Evolutionary conservation across 1,140 invertebrate species (phyloP).

Genomic region (Dermatophagoides farinae): DNA sequence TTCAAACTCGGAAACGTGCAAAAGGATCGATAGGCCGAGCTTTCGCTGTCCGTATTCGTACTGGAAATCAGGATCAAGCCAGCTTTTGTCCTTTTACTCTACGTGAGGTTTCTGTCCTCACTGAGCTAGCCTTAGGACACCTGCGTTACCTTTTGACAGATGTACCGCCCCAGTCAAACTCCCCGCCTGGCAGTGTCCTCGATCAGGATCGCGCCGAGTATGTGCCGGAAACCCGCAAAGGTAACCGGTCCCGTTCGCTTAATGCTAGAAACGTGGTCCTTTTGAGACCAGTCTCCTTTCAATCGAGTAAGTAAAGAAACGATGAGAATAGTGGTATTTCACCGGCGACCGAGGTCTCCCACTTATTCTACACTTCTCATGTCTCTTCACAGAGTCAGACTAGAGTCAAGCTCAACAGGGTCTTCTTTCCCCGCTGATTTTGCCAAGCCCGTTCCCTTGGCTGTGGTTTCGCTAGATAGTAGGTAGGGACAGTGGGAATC

Average conservation of each 20-base stretch:
- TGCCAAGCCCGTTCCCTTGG: too few species aligned
- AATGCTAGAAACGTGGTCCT: too few species aligned
- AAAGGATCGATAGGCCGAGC: conserved; percentile 32
- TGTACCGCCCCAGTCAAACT: conserved; percentile 68
- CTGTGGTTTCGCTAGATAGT: too few species aligned
- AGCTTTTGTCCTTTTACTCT: conserved; percentile 64
- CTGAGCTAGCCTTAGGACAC: conserved; percentile 63
- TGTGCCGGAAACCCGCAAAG: conserved; percentile 16
- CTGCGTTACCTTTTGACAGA: conserved; percentile 59
- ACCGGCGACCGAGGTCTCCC: conserved; percentile 4
- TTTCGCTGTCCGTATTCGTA: conserved; percentile 45
- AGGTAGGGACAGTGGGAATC: too few species aligned
- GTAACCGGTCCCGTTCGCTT: too few species aligned
- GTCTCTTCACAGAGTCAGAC: conserved; percentile 47
- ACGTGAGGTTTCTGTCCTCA: conserved; percentile 61
- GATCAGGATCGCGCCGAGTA: conserved; percentile 35
- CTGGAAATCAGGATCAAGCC: conserved; percentile 33
- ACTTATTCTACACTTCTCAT: conserved; percentile 45
- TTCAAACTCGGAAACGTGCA: conserved; percentile 38
- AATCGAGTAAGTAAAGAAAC: too few species aligned
- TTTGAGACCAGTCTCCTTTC: too few species aligned
- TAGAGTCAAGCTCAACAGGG: conserved; percentile 27
- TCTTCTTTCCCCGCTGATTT: too few species aligned
- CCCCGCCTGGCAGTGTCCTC: conserved; percentile 47
- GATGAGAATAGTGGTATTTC: too few species aligned